phyloP scores from a whole-genome alignment of 2,797 vertebrate species.

The Xenops minutus region DNA sequence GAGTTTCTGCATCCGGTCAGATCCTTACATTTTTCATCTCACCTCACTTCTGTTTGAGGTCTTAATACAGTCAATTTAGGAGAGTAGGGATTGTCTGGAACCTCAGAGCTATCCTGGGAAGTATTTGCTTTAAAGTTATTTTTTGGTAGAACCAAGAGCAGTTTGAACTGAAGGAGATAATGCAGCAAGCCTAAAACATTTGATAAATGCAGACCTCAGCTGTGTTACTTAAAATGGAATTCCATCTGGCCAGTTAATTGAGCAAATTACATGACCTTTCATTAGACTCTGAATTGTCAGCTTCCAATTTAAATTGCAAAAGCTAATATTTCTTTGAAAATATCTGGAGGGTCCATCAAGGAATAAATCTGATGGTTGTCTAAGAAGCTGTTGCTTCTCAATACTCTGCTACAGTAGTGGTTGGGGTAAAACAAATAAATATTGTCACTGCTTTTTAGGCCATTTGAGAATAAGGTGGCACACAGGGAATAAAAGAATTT shows the following conservation, averaged over 20 bases:
- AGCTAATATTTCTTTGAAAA: background rate
- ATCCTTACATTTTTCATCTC: background rate
- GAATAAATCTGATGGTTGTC: background rate
- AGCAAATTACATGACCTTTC: background rate
- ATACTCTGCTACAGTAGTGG: background rate
- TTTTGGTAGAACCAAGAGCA: background rate
- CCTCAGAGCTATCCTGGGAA: background rate
- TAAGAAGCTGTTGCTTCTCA: background rate
- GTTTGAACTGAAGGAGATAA: background rate
- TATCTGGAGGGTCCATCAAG: background rate
- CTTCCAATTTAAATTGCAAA: background rate
- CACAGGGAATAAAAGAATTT: background rate
- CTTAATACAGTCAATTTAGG: background rate
- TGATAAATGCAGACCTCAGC: background rate
- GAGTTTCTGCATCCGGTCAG: background rate
- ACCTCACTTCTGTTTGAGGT: background rate
- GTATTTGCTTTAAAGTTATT: background rate
- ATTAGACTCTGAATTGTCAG: background rate
- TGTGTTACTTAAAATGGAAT: background rate
- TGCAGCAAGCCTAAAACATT: accelerated
- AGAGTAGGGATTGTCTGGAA: background rate
- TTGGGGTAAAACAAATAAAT: background rate
- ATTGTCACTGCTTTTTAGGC: background rate
- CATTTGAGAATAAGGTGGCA: background rate
- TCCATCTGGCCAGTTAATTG: background rate